Base-by-base conservation (phyloP, 2,888 invertebrate species). In the Agrotis exclamationis region DNA sequence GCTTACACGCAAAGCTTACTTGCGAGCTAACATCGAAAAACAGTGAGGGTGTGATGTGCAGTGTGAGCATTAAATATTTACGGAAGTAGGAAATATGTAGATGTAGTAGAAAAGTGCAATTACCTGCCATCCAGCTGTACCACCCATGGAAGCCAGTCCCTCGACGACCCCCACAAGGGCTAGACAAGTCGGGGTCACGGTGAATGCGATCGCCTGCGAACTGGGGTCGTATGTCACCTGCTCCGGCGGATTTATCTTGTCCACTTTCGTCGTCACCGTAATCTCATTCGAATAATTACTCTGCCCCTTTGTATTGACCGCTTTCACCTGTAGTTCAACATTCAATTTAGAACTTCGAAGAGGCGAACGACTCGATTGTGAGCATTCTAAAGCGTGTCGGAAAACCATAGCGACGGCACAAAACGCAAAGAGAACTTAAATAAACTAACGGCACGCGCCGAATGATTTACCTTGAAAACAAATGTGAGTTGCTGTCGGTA, bases 241-340 rank as follows among this genome's bases (percentile, higher is more conserved):
- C 80, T 98, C 97, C 0, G 99, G 98, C 0, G 97, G 95, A 1
- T 98, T 98, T 64, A 99, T 98, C 88, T 98, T 97, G 82, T 98
- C 98, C 22, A 99, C 98, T 85, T 98, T 97, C 0, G 99, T 99
- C 6, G 98, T 97, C 53, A 97, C 98, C 1, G 97, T 96, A 58
- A 98, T 97, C 90, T 98, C 98, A 86, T 98, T 98, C 0, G 99
- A 99, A 88, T 98, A 98, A 81, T 98, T 98, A 76, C 99, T 99
- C 83, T 98, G 97, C 20, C 98, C 98, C 92, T 98, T 98, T 0
- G 98, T 98, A 89, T 99, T 99, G 79, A 98, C 97, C 0, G 99
- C 99, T 94, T 98, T 98, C 73, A 98, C 97, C 97, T 97, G 91
- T 11, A 92, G 74, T 71, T 68, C 44, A 71, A 79, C 70, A 78